Evolutionary conservation across 2,888 invertebrate genomes (phyloP).

Genomic region (Ferrisia virgata): DNA sequence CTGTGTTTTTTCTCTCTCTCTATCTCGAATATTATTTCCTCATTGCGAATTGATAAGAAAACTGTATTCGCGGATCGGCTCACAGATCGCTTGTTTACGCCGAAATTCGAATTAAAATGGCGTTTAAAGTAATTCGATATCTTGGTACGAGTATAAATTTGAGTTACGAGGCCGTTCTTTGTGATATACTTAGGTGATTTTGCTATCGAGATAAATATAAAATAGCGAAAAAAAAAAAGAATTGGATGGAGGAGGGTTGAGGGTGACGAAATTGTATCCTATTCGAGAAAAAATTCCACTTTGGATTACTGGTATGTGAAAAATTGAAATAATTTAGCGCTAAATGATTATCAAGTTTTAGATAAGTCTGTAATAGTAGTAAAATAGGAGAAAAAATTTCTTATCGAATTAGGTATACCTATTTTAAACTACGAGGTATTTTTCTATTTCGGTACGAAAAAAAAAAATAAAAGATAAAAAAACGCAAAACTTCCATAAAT

Average conservation of each 20-base stretch:
- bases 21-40: neutral
- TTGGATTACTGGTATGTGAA: neutral
- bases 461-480: neutral
- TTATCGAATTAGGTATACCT: neutral
- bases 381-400: neutral
- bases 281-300: neutral
- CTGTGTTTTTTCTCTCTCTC: neutral
- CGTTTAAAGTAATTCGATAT: neutral
- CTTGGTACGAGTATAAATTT: neutral
- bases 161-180: neutral
- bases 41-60: neutral
- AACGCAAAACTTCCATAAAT: conserved; percentile 36
- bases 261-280: too few relatives aligned
- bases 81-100: neutral
- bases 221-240: too few relatives aligned
- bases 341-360: neutral
- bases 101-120: neutral
- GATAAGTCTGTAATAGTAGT: neutral
- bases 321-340: neutral
- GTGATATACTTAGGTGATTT: too few relatives aligned
- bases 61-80: neutral
- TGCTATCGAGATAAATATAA: too few relatives aligned
- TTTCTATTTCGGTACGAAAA: neutral
- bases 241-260: neutral
- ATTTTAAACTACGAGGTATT: neutral